Evolutionary conservation across 1,140 invertebrate genomes (phyloP).

Genomic region (Pseudomyrmex cubaensis): DNA sequence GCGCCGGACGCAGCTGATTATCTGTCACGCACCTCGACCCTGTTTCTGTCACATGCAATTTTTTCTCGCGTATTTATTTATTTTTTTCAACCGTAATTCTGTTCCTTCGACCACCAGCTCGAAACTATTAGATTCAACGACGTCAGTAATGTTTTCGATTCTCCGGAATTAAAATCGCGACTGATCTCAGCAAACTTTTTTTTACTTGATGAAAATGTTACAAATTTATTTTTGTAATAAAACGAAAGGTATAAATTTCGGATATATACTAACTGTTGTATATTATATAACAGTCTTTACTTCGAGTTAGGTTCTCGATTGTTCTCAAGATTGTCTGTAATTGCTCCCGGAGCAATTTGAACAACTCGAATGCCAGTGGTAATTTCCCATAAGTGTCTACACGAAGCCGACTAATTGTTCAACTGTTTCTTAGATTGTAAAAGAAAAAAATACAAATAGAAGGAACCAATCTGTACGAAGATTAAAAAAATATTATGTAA

Average conservation of each 20-base stretch:
- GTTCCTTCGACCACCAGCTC: not conserved
- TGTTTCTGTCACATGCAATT: not conserved
- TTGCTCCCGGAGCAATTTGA: not conserved
- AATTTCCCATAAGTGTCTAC: not conserved
- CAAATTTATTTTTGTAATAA: too few relatives aligned
- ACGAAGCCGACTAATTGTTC: not conserved
- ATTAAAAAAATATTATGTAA: too few relatives aligned
- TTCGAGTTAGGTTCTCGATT: too few relatives aligned
- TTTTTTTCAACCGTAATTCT: not conserved
- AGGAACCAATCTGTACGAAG: too few relatives aligned
- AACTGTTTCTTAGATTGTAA: too few relatives aligned
- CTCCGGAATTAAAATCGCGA: not conserved
- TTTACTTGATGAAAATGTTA: not conserved
- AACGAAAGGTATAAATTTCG: not conserved
- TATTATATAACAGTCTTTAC: too few relatives aligned
- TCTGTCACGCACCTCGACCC: not conserved
- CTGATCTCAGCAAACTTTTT: not conserved
- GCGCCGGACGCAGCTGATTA: constrained; percentile 17
- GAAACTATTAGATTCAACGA: not conserved
- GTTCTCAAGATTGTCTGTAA: constrained; percentile 10
- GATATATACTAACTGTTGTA: too few relatives aligned
- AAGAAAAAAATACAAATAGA: too few relatives aligned
- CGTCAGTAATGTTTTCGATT: not conserved
- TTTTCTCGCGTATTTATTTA: not conserved
- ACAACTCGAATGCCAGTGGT: not conserved